Conservation (phyloP, 2,113 vertebrate species). For the Clupea harengus region DNA sequence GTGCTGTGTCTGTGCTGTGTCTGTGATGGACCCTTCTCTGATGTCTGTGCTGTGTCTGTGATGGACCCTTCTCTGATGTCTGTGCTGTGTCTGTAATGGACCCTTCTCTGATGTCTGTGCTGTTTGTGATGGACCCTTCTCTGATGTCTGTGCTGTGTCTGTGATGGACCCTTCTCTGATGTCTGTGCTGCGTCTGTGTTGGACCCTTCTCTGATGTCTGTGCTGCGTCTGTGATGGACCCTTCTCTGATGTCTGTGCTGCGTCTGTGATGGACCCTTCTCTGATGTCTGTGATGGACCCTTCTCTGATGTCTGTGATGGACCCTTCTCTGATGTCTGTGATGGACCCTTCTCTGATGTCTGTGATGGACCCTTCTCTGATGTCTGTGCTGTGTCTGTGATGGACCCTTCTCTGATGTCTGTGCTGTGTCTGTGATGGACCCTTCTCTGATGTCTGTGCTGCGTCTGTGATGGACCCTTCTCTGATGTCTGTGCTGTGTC, state of each 20-base stretch:
- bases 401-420: neutral
- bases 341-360: neutral
- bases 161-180: neutral
- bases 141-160: constrained; percentile 1
- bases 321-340: too few species aligned
- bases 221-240: neutral
- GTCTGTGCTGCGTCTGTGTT: neutral
- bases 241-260: neutral
- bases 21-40: too few species aligned
- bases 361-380: neutral
- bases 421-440: neutral
- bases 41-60: neutral
- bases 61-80: neutral
- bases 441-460: too few species aligned
- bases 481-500: neutral
- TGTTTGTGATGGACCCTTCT: neutral
- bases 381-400: neutral
- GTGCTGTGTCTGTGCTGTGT: neutral
- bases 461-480: neutral
- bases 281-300: neutral
- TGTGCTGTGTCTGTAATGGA: neutral
- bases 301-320: neutral
- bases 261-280: neutral
- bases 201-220: neutral
- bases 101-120: neutral